Percentiles rank a stretch among this genome's conserved stretches.
Evolutionary conservation across 1,140 invertebrate species (phyloP).

Genomic region (Drosophila melanogaster): Release_6_plus_ISO1_MT NT_037436.4:15544001-15544500

Average conservation of each 20-base stretch:
- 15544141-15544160: slow-evolving; percentile 42
- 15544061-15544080: not conserved
- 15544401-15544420: no score
- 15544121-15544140: slow-evolving; percentile 49
- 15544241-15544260: not conserved
- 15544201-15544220: slow-evolving; percentile 60
- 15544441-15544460: not conserved
- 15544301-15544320: no score
- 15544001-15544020: slow-evolving; percentile 1
- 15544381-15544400: no score
- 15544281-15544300: not conserved
- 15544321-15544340: no score
- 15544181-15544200: slow-evolving; percentile 54
- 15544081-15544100: slow-evolving; percentile 40
- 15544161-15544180: slow-evolving; percentile 20
- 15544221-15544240: slow-evolving; percentile 21
- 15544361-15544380: no score
- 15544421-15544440: no score
- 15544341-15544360: no score
- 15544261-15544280: not conserved
- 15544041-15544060: slow-evolving; percentile 1
- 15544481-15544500: slow-evolving; percentile 1
- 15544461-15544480: not conserved
- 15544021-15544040: slow-evolving; percentile 2
- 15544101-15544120: slow-evolving; percentile 59